Base-by-base conservation (phyloP, 2,888 invertebrate species). In the Ochropacha duplaris region DNA sequence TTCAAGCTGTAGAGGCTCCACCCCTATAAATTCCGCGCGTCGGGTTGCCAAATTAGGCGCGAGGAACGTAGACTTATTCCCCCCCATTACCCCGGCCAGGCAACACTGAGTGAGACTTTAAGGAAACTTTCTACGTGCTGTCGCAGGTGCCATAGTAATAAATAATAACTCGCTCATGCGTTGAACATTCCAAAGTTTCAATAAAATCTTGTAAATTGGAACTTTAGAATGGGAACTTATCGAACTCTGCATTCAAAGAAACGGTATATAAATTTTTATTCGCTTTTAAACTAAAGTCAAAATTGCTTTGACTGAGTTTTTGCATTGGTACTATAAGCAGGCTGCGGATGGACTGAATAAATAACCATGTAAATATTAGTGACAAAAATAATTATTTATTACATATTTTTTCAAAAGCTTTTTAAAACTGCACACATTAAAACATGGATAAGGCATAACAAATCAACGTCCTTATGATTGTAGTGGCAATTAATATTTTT, bases 11-110 rank as follows among this genome's bases (percentile, higher is more conserved):
- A 86, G 78, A 82, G 78, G 76, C 84, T 79, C 83, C 86, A 82
- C 82, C 88, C 84, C 87, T 80, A 92, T 92, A 92, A 92, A 92
- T 92, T 92, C 92, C 91, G 87, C 86, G 90, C 88, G 89, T 90
- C 91, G 90, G 89, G 88, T 86, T 91, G 92, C 92, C 91, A 92
- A 92, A 92, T 92, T 92, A 92, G 92, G 92, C 92, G 92, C 86
- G 85, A 91, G 90, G 81, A 88, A 83, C 81, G 85, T 79, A 87
- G 86, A 87, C 84, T 88, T 88, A 88, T 89, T 83, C 85, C 79
- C 84, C 76, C 80, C 88, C 88, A 89, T 90, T 90, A 88, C 84
- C 75, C 79, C 68, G 75, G 72, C 66, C 72, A 72, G 67, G 69
- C 72, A 66, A 65, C 64, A 63, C 62, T 62, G 68, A 76, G 78